Percentiles rank a stretch among this genome's conserved stretches.
Evolutionary conservation across 2,113 vertebrate genomes (phyloP).

Genomic region (Gobio gobio): DNA sequence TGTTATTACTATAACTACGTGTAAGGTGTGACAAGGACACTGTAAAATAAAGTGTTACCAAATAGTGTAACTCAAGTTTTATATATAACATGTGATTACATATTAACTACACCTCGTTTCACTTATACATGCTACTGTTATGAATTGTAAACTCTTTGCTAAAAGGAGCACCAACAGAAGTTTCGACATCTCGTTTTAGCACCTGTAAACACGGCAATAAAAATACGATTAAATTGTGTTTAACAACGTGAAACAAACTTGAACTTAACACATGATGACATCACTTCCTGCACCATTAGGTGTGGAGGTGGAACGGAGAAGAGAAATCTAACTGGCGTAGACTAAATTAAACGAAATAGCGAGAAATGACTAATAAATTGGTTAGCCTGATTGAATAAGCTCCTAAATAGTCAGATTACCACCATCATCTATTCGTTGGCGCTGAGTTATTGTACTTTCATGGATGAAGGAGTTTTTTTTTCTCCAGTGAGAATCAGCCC

Average conservation of each 20-base stretch:
- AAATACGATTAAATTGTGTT: neutral
- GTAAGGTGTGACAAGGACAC: too few species aligned
- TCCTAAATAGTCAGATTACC: slow-evolving; percentile 73
- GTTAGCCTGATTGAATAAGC: slow-evolving; percentile 35
- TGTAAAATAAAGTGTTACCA: too few species aligned
- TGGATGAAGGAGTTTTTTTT: slow-evolving; percentile 81
- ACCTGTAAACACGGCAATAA: too few species aligned
- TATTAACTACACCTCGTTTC: neutral
- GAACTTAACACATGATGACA: neutral
- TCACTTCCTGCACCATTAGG: slow-evolving; percentile 24
- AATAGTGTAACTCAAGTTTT: too few species aligned
- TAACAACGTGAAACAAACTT: neutral
- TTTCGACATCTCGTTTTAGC: neutral
- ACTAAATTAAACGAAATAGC: slow-evolving; percentile 18
- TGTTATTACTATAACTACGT: too few species aligned
- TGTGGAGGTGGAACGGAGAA: slow-evolving; percentile 14
- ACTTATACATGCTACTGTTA: neutral
- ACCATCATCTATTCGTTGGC: slow-evolving; percentile 72
- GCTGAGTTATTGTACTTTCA: slow-evolving; percentile 91
- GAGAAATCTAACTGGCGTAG: slow-evolving; percentile 26
- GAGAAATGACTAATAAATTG: slow-evolving; percentile 54
- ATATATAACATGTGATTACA: too few species aligned
- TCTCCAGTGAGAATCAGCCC: slow-evolving; percentile 88
- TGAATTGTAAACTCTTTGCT: neutral
- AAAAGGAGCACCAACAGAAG: neutral